Conservation (phyloP, 2,888 invertebrate species). For the Tiliacea citrago region DNA sequence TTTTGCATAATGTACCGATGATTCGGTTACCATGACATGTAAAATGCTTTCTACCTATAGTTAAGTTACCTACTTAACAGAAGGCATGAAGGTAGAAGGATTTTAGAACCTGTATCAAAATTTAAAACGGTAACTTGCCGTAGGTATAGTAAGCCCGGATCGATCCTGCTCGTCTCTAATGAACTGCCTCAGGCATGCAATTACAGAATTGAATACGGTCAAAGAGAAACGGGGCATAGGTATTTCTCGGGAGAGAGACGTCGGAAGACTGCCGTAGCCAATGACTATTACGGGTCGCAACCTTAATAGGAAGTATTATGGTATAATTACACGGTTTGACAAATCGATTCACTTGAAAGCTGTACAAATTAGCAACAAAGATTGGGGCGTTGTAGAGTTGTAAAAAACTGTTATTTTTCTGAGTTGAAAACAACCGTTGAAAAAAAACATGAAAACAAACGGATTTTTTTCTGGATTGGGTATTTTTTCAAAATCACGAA, state of each 20-base stretch:
- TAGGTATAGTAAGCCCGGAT: neutral
- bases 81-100: too few relatives aligned
- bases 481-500: too few relatives aligned
- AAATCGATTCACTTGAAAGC: too few relatives aligned
- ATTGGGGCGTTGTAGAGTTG: too few relatives aligned
- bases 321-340: too few relatives aligned
- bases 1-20: neutral
- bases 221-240: neutral
- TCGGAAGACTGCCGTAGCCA: neutral
- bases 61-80: neutral
- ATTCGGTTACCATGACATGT: neutral
- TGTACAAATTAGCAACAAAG: too few relatives aligned
- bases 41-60: neutral
- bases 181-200: conserved; percentile 6
- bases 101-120: neutral
- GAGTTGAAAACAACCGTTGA: too few relatives aligned
- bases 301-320: too few relatives aligned
- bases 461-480: too few relatives aligned
- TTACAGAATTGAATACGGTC: neutral
- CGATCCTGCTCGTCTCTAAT: conserved; percentile 6
- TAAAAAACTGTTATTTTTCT: too few relatives aligned
- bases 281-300: neutral
- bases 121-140: conserved; percentile 2
- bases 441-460: too few relatives aligned
- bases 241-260: neutral